phyloP scores from a whole-genome alignment of 2,888 invertebrate genomes.

The Megamerina dolium region DNA sequence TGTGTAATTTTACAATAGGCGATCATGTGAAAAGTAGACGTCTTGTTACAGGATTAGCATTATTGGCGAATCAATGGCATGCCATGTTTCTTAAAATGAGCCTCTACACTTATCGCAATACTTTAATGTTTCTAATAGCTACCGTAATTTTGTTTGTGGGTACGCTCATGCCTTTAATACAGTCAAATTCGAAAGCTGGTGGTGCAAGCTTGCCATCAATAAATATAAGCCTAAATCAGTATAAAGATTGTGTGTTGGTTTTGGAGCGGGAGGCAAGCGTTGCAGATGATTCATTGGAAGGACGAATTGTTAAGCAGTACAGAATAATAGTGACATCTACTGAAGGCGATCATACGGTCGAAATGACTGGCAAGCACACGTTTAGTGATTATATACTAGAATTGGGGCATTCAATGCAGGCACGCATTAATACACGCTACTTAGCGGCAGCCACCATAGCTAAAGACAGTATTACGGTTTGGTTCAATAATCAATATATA shows the following conservation, averaged over 20 bases:
- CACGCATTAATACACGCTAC: constrained; percentile 14
- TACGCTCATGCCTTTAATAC: constrained; percentile 59
- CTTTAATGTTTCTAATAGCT: constrained; percentile 59
- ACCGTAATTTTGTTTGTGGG: constrained; percentile 63
- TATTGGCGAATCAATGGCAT: constrained; percentile 56
- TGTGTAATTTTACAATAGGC: too few relatives aligned
- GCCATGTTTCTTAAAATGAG: constrained; percentile 65
- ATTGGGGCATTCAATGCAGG: constrained; percentile 39
- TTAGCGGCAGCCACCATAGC: constrained; percentile 43
- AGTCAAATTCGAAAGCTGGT: constrained; percentile 38
- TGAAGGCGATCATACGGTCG: constrained; percentile 23
- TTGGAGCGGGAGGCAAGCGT: constrained; percentile 25
- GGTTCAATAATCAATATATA: constrained; percentile 75
- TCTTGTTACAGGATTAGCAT: constrained; percentile 29
- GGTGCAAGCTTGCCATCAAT: constrained; percentile 52
- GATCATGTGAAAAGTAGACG: constrained; percentile 32
- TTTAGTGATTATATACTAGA: constrained; percentile 33
- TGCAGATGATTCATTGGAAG: background rate
- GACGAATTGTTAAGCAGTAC: constrained; percentile 27
- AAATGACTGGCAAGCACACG: constrained; percentile 13
- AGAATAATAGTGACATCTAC: constrained; percentile 24
- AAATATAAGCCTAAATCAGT: constrained; percentile 28
- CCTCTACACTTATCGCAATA: constrained; percentile 61
- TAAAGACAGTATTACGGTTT: constrained; percentile 53
- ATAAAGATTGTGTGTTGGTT: constrained; percentile 32